These are phyloP conservation scores for Dioctria linearis DNA, from an alignment of 2,888 invertebrate genomes.

Conservation along the genomic window DNA sequence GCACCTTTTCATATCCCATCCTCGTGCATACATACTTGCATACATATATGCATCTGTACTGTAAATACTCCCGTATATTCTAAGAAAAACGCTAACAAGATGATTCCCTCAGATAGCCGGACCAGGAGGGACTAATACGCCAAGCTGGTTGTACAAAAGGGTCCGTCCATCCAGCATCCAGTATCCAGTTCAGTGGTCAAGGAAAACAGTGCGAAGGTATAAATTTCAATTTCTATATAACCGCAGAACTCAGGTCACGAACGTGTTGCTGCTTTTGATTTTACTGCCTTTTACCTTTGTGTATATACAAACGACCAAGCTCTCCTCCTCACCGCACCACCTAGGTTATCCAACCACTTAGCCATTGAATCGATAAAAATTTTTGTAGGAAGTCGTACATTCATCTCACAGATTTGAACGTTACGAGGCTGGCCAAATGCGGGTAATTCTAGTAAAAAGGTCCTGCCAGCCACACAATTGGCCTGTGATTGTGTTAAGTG, in stretches of 20 bases:
- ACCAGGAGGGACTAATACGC: background rate
- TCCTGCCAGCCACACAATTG: slow-evolving; percentile 37
- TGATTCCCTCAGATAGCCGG: slow-evolving; percentile 28
- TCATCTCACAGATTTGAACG: too few relatives aligned
- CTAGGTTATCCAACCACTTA: background rate
- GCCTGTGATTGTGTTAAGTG: slow-evolving; percentile 3
- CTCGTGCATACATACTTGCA: background rate
- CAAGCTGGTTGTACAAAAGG: slow-evolving; percentile 27
- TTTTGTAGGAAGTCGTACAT: background rate
- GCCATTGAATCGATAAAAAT: background rate
- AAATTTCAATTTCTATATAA: slow-evolving; percentile 47
- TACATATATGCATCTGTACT: background rate
- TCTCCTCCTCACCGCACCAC: background rate
- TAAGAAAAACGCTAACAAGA: slow-evolving; percentile 45
- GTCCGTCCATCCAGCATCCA: background rate
- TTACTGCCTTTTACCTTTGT: background rate
- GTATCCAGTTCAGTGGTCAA: slow-evolving; percentile 20
- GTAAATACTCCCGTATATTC: background rate
- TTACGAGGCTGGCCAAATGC: slow-evolving; percentile 11
- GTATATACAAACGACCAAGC: background rate
- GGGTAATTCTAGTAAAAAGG: slow-evolving; percentile 33
- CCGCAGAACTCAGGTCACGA: slow-evolving; percentile 29
- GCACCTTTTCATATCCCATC: background rate
- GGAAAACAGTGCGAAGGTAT: slow-evolving; percentile 43
- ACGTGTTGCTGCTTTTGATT: slow-evolving; percentile 23